Evolutionary conservation across 2,888 invertebrate genomes (phyloP).

Genomic region (Peribatodes rhomboidaria): DNA sequence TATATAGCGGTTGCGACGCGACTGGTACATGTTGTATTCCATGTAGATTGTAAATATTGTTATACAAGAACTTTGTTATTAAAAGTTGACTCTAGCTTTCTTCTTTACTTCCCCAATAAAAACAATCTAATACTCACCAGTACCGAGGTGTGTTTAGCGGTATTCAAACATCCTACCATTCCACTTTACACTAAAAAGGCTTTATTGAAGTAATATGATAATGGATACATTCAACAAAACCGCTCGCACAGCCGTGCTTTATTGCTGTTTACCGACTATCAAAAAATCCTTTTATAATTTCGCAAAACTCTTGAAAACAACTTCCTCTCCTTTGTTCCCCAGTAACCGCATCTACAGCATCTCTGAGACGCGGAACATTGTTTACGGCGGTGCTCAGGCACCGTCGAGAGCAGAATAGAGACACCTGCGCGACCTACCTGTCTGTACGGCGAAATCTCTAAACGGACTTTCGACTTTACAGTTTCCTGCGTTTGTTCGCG

Average conservation of each 20-base stretch:
- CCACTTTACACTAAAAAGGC: constrained; percentile 40
- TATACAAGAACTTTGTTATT: too few relatives aligned
- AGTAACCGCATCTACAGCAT: constrained; percentile 61
- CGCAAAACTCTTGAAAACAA: constrained; percentile 72
- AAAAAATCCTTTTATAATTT: constrained; percentile 70
- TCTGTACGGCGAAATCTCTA: constrained; percentile 78
- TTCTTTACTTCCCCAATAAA: too few relatives aligned
- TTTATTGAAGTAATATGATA: constrained; percentile 45
- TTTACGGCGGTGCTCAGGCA: constrained; percentile 29
- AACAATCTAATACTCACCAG: neutral
- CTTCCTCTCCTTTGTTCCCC: constrained; percentile 78
- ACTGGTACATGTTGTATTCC: too few relatives aligned
- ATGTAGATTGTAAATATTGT: too few relatives aligned
- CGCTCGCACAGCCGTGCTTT: constrained; percentile 45
- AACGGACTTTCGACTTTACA: constrained; percentile 82
- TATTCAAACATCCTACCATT: constrained; percentile 25
- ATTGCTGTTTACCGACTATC: constrained; percentile 50
- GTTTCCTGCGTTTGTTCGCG: constrained; percentile 84
- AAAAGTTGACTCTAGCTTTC: too few relatives aligned
- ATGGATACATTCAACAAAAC: constrained; percentile 42
- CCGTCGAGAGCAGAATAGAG: constrained; percentile 44
- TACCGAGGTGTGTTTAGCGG: neutral
- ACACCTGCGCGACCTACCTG: constrained; percentile 85
- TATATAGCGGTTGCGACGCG: neutral
- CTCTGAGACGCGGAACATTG: constrained; percentile 24